Percentiles rank a stretch among this genome's conserved stretches.
These are phyloP conservation scores for Tupaia chinensis DNA, from an alignment of 2,113 vertebrate genomes.

Conservation along the genomic window DNA sequence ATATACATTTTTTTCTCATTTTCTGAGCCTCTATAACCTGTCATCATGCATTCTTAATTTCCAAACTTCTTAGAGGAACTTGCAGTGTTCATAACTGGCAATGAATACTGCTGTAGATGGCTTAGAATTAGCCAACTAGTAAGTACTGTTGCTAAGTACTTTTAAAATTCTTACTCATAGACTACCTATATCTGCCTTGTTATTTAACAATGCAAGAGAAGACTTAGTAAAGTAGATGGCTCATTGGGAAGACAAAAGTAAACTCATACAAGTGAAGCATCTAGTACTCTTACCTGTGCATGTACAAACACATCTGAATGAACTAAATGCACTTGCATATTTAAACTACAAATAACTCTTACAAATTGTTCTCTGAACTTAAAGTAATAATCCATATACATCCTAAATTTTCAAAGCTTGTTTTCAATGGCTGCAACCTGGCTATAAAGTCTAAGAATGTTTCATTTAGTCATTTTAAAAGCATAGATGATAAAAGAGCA, in stretches of 20 bases:
- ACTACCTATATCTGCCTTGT: background rate
- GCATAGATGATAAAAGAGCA: background rate
- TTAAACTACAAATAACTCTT: constrained; percentile 62
- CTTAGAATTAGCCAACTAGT: background rate
- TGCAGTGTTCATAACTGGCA: background rate
- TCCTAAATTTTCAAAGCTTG: background rate
- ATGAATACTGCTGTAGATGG: background rate
- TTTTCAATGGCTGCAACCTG: constrained; percentile 35
- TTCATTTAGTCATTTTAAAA: constrained; percentile 47
- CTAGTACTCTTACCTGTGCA: constrained; percentile 29
- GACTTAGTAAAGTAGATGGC: constrained; percentile 54
- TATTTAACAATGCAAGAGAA: constrained; percentile 62
- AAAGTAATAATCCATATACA: constrained; percentile 37
- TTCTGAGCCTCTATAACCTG: background rate
- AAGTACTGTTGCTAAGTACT: background rate
- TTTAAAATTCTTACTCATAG: background rate
- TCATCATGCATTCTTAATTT: constrained; percentile 34
- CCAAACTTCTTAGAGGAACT: constrained; percentile 22
- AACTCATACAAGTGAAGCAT: constrained; percentile 58
- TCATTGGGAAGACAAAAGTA: constrained; percentile 56
- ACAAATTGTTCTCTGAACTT: constrained; percentile 48
- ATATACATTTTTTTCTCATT: constrained; percentile 26
- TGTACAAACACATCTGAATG: constrained; percentile 64
- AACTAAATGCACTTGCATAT: constrained; percentile 48
- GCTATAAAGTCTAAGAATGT: constrained; percentile 12